These are phyloP conservation scores for Prionace glauca DNA, from an alignment of 2,797 vertebrate genomes.

Conservation along the genomic window DNA sequence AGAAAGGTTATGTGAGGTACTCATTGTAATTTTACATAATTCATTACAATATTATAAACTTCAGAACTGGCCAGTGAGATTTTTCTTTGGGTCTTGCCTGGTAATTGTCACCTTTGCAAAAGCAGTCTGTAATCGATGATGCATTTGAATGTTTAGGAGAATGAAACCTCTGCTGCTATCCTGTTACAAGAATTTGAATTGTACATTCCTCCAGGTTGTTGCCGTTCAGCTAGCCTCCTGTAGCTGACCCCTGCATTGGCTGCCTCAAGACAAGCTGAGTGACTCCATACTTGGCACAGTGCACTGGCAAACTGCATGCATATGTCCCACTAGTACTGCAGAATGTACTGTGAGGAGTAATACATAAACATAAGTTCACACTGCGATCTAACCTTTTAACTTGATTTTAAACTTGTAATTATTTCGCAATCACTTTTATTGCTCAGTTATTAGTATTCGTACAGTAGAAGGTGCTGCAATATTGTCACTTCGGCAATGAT, in stretches of 20 bases:
- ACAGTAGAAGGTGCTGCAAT: background rate
- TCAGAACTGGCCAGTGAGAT: background rate
- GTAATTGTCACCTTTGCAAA: background rate
- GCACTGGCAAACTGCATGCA: background rate
- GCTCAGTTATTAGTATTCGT: background rate
- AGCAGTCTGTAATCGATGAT: background rate
- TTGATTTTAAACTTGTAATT: background rate
- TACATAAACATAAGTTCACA: background rate
- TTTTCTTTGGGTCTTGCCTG: background rate
- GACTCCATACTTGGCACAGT: background rate
- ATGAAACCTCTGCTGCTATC: background rate
- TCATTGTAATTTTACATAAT: background rate
- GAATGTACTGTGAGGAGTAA: background rate
- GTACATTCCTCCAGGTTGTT: background rate
- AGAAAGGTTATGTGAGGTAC: background rate
- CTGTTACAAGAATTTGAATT: background rate
- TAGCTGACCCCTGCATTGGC: background rate
- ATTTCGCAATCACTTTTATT: background rate
- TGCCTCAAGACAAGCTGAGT: background rate
- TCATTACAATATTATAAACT: background rate
- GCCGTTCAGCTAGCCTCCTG: background rate
- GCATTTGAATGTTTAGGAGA: background rate
- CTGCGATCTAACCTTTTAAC: background rate
- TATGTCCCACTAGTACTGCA: background rate
- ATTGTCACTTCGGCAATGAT: background rate